Conservation (phyloP, 2,113 vertebrate species). For the Clarias macrocephalus region DNA sequence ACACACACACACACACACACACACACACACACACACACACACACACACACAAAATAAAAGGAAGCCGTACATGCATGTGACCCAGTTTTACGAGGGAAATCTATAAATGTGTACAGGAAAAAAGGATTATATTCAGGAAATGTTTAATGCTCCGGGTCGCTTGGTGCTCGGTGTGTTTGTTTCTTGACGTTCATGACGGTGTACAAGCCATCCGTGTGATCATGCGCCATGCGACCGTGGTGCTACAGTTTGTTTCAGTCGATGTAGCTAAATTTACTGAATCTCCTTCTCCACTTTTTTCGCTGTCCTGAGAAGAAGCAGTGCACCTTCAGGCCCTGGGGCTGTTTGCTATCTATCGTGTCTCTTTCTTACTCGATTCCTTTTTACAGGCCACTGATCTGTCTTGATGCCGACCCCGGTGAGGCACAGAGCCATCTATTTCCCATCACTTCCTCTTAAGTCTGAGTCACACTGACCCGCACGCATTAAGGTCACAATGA, state of each 20-base stretch:
- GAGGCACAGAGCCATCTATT: conserved; percentile 41
- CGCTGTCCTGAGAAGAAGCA: conserved; percentile 15
- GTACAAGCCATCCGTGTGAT: conserved; percentile 26
- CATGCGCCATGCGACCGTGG: not conserved
- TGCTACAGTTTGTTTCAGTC: not conserved
- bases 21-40: too few species aligned
- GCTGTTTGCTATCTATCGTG: conserved; percentile 36
- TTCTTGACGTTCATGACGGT: not conserved
- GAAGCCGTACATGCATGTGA: conserved; percentile 51
- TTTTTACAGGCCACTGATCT: conserved; percentile 52
- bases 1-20: too few species aligned
- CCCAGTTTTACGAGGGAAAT: conserved; percentile 53
- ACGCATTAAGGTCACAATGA: conserved; percentile 54
- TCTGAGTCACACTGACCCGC: conserved; percentile 41
- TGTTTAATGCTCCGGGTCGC: conserved; percentile 26
- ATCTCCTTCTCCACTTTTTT: conserved; percentile 6
- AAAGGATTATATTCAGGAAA: conserved; percentile 47
- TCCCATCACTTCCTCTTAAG: conserved; percentile 43
- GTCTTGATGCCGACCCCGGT: conserved; percentile 44
- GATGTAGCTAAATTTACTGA: not conserved
- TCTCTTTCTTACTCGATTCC: conserved; percentile 44
- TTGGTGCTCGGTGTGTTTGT: not conserved
- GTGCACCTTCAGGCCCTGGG: conserved; percentile 21
- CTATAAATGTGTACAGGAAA: conserved; percentile 24
- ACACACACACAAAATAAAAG: conserved; percentile 35